A percentile compares a stretch with the other conserved stretches of the same genome.
These are phyloP conservation scores for Littorina saxatilis DNA, from an alignment of 1,140 invertebrate species.

Conservation along the genomic window DNA sequence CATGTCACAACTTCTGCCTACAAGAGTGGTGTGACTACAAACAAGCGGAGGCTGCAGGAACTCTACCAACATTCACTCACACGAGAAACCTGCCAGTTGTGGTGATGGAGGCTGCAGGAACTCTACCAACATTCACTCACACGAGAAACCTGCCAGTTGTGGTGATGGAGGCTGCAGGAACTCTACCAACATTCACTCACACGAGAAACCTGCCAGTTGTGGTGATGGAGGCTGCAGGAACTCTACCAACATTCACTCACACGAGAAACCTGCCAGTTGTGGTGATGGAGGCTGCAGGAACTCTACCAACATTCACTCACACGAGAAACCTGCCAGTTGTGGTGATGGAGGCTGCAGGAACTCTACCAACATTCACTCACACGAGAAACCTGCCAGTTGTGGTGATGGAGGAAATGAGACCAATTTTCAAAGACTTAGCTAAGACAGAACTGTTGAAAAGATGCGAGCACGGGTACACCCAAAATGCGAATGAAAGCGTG, in stretches of 20 bases:
- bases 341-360: constrained; percentile 4
- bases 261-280: no score
- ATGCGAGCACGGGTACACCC: background rate
- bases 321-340: background rate
- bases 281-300: no score
- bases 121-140: no score
- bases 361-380: background rate
- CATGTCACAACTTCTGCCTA: background rate
- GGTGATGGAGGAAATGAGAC: background rate
- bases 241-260: no score
- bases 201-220: no score
- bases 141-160: no score
- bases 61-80: no score
- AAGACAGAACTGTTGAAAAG: background rate
- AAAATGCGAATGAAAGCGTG: background rate
- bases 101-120: no score
- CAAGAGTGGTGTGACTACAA: background rate
- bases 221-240: no score
- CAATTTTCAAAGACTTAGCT: background rate
- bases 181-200: no score
- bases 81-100: no score
- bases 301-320: background rate
- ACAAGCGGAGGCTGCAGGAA: background rate
- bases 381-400: background rate
- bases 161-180: no score